These are phyloP conservation scores for Rhinoptilus africanus DNA, from an alignment of 2,113 vertebrate genomes.

Conservation along the genomic window DNA sequence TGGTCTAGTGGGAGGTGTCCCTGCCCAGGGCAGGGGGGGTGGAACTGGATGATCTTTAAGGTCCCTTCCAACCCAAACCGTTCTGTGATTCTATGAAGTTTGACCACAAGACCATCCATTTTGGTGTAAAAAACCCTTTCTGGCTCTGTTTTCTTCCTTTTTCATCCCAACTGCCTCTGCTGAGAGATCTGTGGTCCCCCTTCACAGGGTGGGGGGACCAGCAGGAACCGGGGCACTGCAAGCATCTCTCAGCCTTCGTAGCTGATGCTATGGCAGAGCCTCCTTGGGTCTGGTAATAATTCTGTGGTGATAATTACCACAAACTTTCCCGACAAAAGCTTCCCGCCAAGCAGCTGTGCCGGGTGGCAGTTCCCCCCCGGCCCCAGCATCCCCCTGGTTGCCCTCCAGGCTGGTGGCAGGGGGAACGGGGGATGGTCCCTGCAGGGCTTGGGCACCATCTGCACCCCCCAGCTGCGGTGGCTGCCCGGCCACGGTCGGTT, in stretches of 20 bases:
- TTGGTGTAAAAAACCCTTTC: neutral
- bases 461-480: accelerated
- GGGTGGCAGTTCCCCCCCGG: accelerated
- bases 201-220: accelerated
- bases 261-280: neutral
- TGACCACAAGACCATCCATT: neutral
- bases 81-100: neutral
- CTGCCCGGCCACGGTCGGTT: neutral
- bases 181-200: neutral
- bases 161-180: neutral
- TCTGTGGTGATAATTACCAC: neutral
- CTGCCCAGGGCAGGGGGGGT: neutral
- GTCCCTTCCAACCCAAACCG: neutral
- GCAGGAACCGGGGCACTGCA: accelerated
- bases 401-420: too few relatives aligned
- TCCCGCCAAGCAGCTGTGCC: neutral
- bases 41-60: neutral
- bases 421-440: neutral
- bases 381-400: neutral
- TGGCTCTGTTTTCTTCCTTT: neutral
- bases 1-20: neutral
- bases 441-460: neutral
- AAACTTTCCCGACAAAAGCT: neutral
- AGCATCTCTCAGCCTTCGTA: neutral
- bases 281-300: neutral